Base-by-base conservation (phyloP, 2,888 invertebrate species). In the Phrixothrix hirtus region DNA sequence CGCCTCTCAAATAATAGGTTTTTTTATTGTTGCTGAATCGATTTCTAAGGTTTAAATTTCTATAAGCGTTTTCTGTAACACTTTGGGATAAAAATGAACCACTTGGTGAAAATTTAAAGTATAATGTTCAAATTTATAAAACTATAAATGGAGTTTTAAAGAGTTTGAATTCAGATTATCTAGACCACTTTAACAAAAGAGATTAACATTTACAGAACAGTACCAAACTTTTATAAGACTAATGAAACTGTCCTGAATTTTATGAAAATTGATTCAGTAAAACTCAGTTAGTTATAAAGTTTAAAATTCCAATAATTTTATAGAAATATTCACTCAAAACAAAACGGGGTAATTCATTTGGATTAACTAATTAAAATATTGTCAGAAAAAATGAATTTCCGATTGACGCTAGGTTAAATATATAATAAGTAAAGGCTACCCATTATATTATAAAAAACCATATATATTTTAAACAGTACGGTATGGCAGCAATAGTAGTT, bases 1-100 rank as follows among this genome's bases (percentile, higher is more conserved):
- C 42, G 44, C 44, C 37, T 58, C 44, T 57, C 55, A 47, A 55
- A 57, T 59, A 58, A 59, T 50, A 55, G 53, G 38, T 41, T 42
- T 52, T 48, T 55, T 56, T 58, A 58, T 58, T 60, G 45, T 49
- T 45, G 30, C 25, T 17, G 26, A 43, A 44, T 54, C 54, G 43
- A 48, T 48, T 48, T 48, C 26, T 27, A 13, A 35, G 16, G 37
- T 39, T 36, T 26, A 47, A 43, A 13, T 13, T 34, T 34, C 16
- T 15, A 34, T 34, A 34, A 7, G 21, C 21, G 21, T 7, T 21
- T 21, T 21, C 21, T 16, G 15, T 35, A 4, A 35, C 17, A 11
- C 17, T n/a, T 32, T 4, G n/a, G 14, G 15, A 16, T 27, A 17
- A 10, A 41, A 43, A 11, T 21, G 16, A 47, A 14, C 25, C 34